Base-by-base conservation (phyloP, 2,797 vertebrate genomes). In the Fringilla coelebs region DNA sequence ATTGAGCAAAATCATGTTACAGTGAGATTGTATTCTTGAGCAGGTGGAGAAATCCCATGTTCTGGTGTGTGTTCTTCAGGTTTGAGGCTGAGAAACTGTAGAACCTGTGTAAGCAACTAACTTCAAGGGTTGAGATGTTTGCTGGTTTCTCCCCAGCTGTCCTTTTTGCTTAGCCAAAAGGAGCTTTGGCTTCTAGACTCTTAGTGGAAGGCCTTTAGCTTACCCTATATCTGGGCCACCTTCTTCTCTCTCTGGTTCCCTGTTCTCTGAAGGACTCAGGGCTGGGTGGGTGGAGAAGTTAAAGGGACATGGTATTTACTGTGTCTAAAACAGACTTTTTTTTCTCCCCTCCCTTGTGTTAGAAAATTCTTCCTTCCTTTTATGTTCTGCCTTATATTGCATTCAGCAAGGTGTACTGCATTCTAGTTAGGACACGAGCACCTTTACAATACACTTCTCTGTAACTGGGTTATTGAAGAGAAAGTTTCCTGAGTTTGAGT, bases 241-340 rank as follows among this genome's bases (percentile, higher is more conserved):
- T 43, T 38, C 48, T 61, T 36, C 21, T 32, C 17, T 67, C 40
- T 81, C 36, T 45, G 9, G 1, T 80, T 80, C 7, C 26, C 11
- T 0, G 0, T 60, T 81, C 34, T 61, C 17, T 34, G 49, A 38
- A 52, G 22, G 21, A n/a, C 9, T 28, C 11, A 46, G 32, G 2
- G 2, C 29, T 55, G 40, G 5, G 5, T 32, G 13, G 2, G 5
- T 2, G 4, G 17, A 63, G 78, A 62, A 46, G 19, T 58, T 67
- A 22, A 4, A 70, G 34, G 52, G 48, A 7, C 7, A 2, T 10
- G 29, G 21, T 22, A 34, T 90, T 75, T 66, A 11, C 36, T 49
- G 9, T 52, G 29, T 62, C 22, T 11, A 66, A 38, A 65, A 5
- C 5, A 67, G 45, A 57, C 17, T 0, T 0, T 31, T 32, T 45